phyloP scores from a whole-genome alignment of 2,888 invertebrate species.

The Morpho achilles region DNA sequence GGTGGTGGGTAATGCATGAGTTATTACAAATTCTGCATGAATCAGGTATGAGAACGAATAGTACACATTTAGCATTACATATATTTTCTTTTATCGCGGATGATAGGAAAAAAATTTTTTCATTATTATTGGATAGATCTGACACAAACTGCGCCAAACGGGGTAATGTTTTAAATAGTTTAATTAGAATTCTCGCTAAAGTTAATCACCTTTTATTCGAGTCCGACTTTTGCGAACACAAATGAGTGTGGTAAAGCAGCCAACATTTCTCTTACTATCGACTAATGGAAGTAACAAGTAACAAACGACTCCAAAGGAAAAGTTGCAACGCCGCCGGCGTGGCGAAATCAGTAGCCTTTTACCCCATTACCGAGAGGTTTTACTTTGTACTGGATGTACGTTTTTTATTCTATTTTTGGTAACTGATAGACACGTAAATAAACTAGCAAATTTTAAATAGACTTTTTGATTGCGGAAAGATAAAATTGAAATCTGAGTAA shows the following conservation, averaged over 20 bases:
- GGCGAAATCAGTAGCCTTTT: constrained; percentile 33
- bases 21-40: too few relatives aligned
- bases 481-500: too few relatives aligned
- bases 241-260: constrained; percentile 4
- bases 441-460: background rate
- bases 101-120: too few relatives aligned
- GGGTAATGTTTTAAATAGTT: too few relatives aligned
- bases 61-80: too few relatives aligned
- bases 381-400: constrained; percentile 9
- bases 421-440: constrained; percentile 6
- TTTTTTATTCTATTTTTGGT: constrained; percentile 1
- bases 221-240: background rate
- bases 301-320: constrained; percentile 42
- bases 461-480: background rate
- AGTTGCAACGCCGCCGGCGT: constrained; percentile 40
- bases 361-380: constrained; percentile 13
- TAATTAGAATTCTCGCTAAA: too few relatives aligned
- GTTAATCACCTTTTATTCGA: too few relatives aligned
- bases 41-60: too few relatives aligned
- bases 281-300: constrained; percentile 31
- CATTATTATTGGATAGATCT: too few relatives aligned
- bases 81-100: too few relatives aligned
- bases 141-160: too few relatives aligned
- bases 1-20: too few relatives aligned
- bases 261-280: constrained; percentile 17